phyloP scores from a whole-genome alignment of 2,888 invertebrate genomes.

The Allolobophora icterica region DNA sequence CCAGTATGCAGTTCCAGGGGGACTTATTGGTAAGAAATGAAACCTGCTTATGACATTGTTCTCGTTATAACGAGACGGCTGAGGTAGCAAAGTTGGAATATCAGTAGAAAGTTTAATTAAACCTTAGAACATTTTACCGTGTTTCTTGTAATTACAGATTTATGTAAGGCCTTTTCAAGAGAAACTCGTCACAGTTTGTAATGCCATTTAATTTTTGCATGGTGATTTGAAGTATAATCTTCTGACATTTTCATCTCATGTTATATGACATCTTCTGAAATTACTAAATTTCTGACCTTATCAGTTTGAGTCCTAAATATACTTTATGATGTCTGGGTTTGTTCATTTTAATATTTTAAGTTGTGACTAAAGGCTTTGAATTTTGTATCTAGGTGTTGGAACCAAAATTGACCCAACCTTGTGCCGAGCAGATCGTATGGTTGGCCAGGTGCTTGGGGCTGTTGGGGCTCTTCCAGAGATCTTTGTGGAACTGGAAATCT shows the following conservation, averaged over 20 bases:
- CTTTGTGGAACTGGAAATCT: slow-evolving; percentile 96
- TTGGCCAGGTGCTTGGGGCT: slow-evolving; percentile 90
- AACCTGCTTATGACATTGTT: neutral
- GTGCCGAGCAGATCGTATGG: slow-evolving; percentile 95
- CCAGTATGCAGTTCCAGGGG: slow-evolving; percentile 97
- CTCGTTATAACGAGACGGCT: neutral
- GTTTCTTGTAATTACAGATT: neutral
- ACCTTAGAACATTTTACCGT: too few relatives aligned
- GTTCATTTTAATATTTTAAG: neutral
- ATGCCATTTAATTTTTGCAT: neutral
- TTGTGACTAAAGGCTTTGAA: neutral
- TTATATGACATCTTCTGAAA: neutral
- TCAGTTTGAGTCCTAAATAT: neutral
- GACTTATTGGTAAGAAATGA: slow-evolving; percentile 97
- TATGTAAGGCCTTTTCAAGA: neutral
- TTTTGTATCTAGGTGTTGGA: slow-evolving; percentile 77
- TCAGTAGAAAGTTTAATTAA: too few relatives aligned
- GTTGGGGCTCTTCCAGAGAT: slow-evolving; percentile 96
- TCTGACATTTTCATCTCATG: neutral
- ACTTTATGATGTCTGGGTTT: neutral
- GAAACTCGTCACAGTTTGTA: neutral
- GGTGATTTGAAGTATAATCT: neutral
- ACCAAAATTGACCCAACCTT: slow-evolving; percentile 98
- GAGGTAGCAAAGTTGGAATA: neutral
- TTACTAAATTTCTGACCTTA: neutral